phyloP scores from a whole-genome alignment of 2,797 vertebrate species.

The Pipistrellus nathusii region DNA sequence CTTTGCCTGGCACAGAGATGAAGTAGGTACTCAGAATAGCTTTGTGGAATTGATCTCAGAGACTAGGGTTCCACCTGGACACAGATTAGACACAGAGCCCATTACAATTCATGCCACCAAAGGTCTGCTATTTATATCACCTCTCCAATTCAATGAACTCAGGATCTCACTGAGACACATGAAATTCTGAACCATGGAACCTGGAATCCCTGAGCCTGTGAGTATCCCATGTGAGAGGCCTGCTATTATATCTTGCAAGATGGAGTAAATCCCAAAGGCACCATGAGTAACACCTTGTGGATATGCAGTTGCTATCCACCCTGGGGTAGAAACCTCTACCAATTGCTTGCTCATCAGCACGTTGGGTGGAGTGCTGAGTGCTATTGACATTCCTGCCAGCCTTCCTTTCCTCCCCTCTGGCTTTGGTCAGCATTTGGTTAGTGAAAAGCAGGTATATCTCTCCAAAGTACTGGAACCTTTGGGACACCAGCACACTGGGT shows the following conservation, averaged over 20 bases:
- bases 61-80: not conserved
- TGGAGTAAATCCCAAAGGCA: slow-evolving; percentile 41
- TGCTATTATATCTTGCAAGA: slow-evolving; percentile 46
- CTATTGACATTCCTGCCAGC: not conserved
- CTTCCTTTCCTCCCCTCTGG: not conserved
- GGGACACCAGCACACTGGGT: not conserved
- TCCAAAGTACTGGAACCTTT: not conserved
- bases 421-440: not conserved
- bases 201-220: slow-evolving; percentile 4
- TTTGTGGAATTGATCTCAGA: not conserved
- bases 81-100: not conserved
- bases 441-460: not conserved
- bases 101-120: not conserved
- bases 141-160: not conserved
- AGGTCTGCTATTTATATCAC: not conserved
- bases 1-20: not conserved
- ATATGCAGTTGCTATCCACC: not conserved
- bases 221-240: slow-evolving; percentile 57
- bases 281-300: not conserved
- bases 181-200: slow-evolving; percentile 62
- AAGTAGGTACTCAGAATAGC: not conserved
- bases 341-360: not conserved
- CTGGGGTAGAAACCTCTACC: not conserved
- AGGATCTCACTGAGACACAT: not conserved
- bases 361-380: not conserved